Percentiles rank a stretch among this genome's conserved stretches.
These are phyloP conservation scores for Aspidoscelis tigris DNA, from an alignment of 2,113 vertebrate genomes.

Conservation along the genomic window DNA sequence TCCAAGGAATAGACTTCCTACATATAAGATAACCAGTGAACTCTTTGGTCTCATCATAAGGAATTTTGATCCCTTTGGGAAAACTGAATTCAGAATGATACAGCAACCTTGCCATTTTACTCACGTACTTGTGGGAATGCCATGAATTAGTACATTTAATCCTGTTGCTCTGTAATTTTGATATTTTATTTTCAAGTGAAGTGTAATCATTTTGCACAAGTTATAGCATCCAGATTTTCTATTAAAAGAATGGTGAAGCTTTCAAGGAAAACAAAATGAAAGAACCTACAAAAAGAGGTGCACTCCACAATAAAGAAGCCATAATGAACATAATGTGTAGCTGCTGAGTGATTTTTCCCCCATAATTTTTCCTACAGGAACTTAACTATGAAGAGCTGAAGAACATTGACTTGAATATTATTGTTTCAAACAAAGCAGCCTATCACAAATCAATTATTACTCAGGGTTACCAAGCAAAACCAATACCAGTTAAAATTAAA, in stretches of 20 bases:
- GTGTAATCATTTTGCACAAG: too few species aligned
- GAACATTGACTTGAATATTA: slow-evolving; percentile 67
- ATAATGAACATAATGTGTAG: background rate
- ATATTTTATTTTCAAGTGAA: too few species aligned
- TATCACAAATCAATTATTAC: slow-evolving; percentile 77
- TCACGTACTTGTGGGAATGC: too few species aligned
- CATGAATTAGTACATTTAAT: too few species aligned
- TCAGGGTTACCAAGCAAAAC: slow-evolving; percentile 56
- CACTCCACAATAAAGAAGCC: background rate
- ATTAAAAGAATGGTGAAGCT: background rate
- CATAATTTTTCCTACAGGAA: slow-evolving; percentile 59
- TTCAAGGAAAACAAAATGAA: background rate
- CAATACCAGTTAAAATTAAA: slow-evolving; percentile 75
- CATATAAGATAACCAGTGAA: background rate
- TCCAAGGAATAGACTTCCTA: background rate
- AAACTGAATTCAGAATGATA: too few species aligned
- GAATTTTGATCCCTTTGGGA: too few species aligned
- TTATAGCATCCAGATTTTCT: background rate
- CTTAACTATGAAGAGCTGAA: slow-evolving; percentile 78
- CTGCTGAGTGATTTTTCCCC: background rate
- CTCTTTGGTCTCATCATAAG: too few species aligned
- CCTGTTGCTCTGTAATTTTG: too few species aligned
- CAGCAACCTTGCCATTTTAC: too few species aligned
- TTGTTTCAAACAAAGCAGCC: slow-evolving; percentile 80
- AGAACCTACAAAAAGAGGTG: background rate